Evolutionary conservation across 2,113 vertebrate genomes (phyloP).

Genomic region (Ochotona curzoniae): DNA sequence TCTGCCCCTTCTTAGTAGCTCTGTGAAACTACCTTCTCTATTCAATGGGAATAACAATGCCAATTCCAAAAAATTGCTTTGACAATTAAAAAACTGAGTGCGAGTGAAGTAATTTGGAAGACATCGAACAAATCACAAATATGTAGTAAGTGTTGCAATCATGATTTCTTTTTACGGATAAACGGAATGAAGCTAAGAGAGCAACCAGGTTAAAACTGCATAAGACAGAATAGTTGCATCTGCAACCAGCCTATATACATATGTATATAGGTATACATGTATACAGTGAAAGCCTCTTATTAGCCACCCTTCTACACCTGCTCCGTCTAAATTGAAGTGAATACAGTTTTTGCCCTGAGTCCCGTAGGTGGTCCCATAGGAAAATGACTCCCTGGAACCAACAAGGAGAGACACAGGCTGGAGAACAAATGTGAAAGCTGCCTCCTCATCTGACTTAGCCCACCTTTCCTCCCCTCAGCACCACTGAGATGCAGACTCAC

Average conservation of each 20-base stretch:
- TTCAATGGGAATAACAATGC: background rate
- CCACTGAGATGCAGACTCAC: background rate
- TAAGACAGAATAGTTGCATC: background rate
- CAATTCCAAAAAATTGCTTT: background rate
- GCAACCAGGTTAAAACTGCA: background rate
- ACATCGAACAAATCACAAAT: background rate
- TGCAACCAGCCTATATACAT: background rate
- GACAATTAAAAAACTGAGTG: slow-evolving; percentile 5
- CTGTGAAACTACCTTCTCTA: background rate
- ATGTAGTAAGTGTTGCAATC: background rate
- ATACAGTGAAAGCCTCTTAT: background rate
- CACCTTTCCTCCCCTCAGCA: background rate
- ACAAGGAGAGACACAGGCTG: no score
- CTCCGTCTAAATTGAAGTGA: background rate
- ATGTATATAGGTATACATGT: no score
- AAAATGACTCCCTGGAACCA: background rate
- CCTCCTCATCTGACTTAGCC: background rate
- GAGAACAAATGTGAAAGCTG: background rate
- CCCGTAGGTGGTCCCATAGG: background rate
- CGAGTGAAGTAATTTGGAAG: background rate
- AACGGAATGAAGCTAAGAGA: background rate
- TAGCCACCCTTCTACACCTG: background rate
- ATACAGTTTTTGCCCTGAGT: background rate
- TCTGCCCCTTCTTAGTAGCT: background rate
- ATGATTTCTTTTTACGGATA: background rate